Evolutionary conservation across 2,797 vertebrate genomes (phyloP), one percentile per base, ranked within the genome.

Genomic region (Sarcoramphus papa): DNA sequence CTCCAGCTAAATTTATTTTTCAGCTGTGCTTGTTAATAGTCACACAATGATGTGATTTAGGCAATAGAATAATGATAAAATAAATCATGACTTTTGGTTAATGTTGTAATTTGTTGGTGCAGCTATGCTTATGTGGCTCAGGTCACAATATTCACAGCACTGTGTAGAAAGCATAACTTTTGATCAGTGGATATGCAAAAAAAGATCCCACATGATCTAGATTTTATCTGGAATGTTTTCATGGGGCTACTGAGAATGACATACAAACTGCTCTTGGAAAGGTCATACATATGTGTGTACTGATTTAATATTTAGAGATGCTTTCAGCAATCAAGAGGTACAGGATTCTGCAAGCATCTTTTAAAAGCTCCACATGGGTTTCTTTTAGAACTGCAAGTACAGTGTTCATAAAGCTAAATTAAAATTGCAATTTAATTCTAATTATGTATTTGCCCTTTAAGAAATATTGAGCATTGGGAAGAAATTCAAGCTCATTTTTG

Each of bases 271-370:
- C 45, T 93, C 54, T 56, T 91, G 94, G 75, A 94, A 96, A 92
- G 78, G 75, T 89, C 87, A 78, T 90, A 90, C 69, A 72, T 90
- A 86, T 50, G 28, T 72, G 59, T 73, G 53, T 70, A 93, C 94
- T 97, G 87, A 96, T 95, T 92, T 90, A 93, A 88, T 67, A 95
- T 80, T 96, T 92, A 96, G 59, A 95, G 88, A 80, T 85, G 81
- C 88, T 96, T 91, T 97, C 77, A 96, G 74, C 78, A 97, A 93
- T 95, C 77, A 92, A 68, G 76, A 89, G 88, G 40, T 75, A 92
- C 22, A 57, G n/a, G 84, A 79, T 95, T 94, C 80, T 73, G 60
- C 53, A 85, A 95, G 37, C 43, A 33, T 74, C 41, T 80, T 89
- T 95, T 91, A 48, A 93, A 95, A 96, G 60, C 22, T 95, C 48